These are phyloP conservation scores for Limulus polyphemus DNA, from an alignment of 2,888 invertebrate genomes.

Conservation along the genomic window DNA sequence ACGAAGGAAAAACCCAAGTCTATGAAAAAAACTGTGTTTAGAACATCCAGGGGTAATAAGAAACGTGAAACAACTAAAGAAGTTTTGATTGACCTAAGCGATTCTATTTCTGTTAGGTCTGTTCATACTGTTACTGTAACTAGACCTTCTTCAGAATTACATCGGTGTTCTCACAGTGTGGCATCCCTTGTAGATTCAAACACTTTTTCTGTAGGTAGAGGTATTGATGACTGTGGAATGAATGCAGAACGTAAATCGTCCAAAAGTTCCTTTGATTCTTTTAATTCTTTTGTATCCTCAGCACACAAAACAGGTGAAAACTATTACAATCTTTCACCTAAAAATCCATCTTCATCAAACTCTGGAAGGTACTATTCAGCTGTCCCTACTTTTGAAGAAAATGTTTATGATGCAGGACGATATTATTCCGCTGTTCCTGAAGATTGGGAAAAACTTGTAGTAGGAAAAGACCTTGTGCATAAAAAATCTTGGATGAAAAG, in stretches of 20 bases:
- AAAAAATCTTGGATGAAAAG: slow-evolving; percentile 2
- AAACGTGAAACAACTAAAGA: slow-evolving; percentile 12
- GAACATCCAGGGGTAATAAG: no score
- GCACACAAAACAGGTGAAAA: slow-evolving; percentile 8
- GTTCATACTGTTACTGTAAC: no score
- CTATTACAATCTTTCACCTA: slow-evolving; percentile 19
- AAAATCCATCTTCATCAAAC: background rate
- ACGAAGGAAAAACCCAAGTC: no score
- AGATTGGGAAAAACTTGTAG: no score
- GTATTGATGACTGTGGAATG: background rate
- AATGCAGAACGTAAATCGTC: slow-evolving; percentile 4
- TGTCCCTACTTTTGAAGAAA: slow-evolving; percentile 22
- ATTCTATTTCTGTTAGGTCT: slow-evolving; percentile 20
- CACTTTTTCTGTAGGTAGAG: no score
- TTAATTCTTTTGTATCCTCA: slow-evolving; percentile 15
- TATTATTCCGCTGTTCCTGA: slow-evolving; percentile 29
- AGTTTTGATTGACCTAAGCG: slow-evolving; percentile 34
- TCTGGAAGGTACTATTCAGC: slow-evolving; percentile 28
- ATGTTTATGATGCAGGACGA: slow-evolving; percentile 4
- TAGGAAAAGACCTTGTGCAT: background rate
- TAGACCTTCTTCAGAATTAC: slow-evolving; percentile 5
- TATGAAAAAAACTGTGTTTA: no score
- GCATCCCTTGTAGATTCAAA: slow-evolving; percentile 15
- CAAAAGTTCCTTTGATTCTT: slow-evolving; percentile 9
- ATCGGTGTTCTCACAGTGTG: background rate